Evolutionary conservation across 2,888 invertebrate species (phyloP).

Genomic region (Holacanthella duospinosa): DNA sequence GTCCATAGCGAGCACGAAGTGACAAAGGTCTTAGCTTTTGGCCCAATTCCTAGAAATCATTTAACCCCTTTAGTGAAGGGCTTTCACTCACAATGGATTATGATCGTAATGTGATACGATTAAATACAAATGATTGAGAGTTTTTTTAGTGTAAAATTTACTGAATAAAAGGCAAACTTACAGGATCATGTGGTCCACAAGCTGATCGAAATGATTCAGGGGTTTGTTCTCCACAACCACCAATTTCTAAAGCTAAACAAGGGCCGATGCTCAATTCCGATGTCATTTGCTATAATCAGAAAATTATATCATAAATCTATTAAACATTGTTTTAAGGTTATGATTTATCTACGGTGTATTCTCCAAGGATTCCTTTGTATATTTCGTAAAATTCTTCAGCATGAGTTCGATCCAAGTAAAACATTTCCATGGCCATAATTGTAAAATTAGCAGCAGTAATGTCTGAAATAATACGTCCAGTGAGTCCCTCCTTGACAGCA

Average conservation of each 20-base stretch:
- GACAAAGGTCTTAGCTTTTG: slow-evolving; percentile 71
- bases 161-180: slow-evolving; percentile 43
- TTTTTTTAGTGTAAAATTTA: too few species aligned
- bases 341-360: slow-evolving; percentile 59
- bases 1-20: slow-evolving; percentile 71
- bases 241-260: slow-evolving; percentile 75
- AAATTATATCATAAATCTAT: not conserved
- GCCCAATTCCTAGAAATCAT: slow-evolving; percentile 65
- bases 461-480: slow-evolving; percentile 58
- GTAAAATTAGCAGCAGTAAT: slow-evolving; percentile 55
- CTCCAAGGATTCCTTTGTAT: slow-evolving; percentile 75
- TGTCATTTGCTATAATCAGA: slow-evolving; percentile 59
- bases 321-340: not conserved
- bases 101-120: too few species aligned
- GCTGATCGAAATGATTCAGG: slow-evolving; percentile 67
- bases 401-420: slow-evolving; percentile 64
- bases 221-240: slow-evolving; percentile 49
- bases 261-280: slow-evolving; percentile 72
- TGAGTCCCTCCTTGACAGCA: slow-evolving; percentile 59
- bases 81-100: too few species aligned
- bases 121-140: too few species aligned
- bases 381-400: slow-evolving; percentile 87
- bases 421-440: slow-evolving; percentile 69
- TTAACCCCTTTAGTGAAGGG: not conserved
- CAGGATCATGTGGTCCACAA: slow-evolving; percentile 83